Base-by-base conservation (phyloP, 2,888 invertebrate genomes). In the Ametastegia equiseti region DNA sequence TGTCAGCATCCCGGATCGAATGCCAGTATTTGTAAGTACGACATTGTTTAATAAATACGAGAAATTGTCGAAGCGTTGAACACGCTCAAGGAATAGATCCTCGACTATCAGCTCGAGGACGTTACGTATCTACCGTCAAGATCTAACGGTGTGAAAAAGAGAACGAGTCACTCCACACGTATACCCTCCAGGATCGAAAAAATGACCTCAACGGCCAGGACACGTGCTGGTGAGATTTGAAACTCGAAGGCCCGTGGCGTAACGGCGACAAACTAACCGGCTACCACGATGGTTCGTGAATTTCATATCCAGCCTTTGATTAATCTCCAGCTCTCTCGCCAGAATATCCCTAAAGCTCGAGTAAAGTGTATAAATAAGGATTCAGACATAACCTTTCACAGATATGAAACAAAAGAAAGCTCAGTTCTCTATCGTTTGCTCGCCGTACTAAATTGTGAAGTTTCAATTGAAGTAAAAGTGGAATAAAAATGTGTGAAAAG, bases 141-240 rank as follows among this genome's bases (percentile, higher is more conserved):
- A 71, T 71, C 71, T 71, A 71, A 71, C 45, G 27, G 47, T n/a
- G 71, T 27, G 30, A 71, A 71, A 47, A 71, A 47, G 45, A 23
- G 69, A 69, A 71, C 71, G 30, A 27, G 30, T 19, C 27, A 50
- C 33, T 30, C 27, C 2, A 33, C 39, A 67, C 65, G 65, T 19
- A 11, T 39, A 67, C n/a, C n/a, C n/a, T n/a, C n/a, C n/a, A 39
- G 15, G 23, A 19, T 15, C 27, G 45, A 45, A 4, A 45, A 73
- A 75, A 54, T 36, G 50, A 50, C 75, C 75, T 36, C 54, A 50
- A 54, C 45, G 30, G 19, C n/a, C 54, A 54, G 54, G 45, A 75
- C 75, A 75, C 75, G 75, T 54, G 75, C 50, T 19, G 19, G 23
- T 13, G 54, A 33, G 75, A 75, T 75, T 75, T 36, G 19, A 75